Percentiles rank a stretch among this genome's conserved stretches.
These are phyloP conservation scores for Apogon talboti DNA, from an alignment of 2,797 vertebrate genomes.

Conservation along the genomic window DNA sequence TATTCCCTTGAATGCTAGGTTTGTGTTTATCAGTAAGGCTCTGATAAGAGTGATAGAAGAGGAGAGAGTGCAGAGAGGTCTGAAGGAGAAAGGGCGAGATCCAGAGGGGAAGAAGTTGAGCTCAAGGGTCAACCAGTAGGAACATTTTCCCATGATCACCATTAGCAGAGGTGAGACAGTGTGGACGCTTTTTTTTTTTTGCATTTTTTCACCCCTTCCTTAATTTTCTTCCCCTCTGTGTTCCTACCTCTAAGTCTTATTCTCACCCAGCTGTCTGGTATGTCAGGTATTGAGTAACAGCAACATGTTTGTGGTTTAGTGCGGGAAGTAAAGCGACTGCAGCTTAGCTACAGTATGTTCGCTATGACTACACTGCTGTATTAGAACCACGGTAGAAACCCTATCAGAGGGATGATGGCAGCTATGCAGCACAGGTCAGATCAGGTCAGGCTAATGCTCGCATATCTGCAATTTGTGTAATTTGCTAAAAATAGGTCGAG, in stretches of 20 bases:
- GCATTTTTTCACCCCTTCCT: neutral
- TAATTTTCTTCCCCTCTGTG: slow-evolving; percentile 5
- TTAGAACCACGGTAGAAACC: slow-evolving; percentile 25
- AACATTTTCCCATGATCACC: slow-evolving; percentile 49
- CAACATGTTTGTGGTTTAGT: slow-evolving; percentile 62
- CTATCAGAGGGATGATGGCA: slow-evolving; percentile 26
- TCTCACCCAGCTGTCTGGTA: slow-evolving; percentile 52
- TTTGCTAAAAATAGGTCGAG: neutral
- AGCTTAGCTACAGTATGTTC: slow-evolving; percentile 59
- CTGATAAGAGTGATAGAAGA: slow-evolving; percentile 46
- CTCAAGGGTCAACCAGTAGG: slow-evolving; percentile 36
- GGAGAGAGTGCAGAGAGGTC: slow-evolving; percentile 38
- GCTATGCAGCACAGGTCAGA: slow-evolving; percentile 18
- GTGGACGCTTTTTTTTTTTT: neutral
- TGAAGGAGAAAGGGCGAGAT: slow-evolving; percentile 28
- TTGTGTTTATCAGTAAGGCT: slow-evolving; percentile 21
- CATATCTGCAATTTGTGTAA: neutral
- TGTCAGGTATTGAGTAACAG: slow-evolving; percentile 70
- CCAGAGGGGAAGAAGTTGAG: slow-evolving; percentile 20
- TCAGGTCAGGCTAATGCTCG: slow-evolving; percentile 17
- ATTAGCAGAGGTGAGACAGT: neutral
- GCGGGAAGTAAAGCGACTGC: slow-evolving; percentile 32
- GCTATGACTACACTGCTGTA: slow-evolving; percentile 46
- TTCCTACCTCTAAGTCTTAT: slow-evolving; percentile 20
- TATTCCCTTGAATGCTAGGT: slow-evolving; percentile 26